Conservation (phyloP, 2,113 vertebrate species). For the Cyphomyrus plagiostoma region DNA sequence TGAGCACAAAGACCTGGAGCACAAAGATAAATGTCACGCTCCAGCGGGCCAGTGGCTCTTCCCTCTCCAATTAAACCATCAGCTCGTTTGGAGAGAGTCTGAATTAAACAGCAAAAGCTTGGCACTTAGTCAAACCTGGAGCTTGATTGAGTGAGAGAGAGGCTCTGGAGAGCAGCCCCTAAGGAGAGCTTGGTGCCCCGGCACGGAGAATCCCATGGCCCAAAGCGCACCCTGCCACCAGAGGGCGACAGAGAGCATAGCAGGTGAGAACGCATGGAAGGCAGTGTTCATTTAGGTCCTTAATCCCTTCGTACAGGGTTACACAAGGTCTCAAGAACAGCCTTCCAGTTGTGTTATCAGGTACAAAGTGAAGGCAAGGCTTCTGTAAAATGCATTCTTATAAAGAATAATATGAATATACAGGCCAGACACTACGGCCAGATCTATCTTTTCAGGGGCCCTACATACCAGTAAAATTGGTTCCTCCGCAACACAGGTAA, state of each 20-base stretch:
- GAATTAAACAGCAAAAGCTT: not conserved
- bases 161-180: not conserved
- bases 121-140: not conserved
- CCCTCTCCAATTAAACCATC: conserved; percentile 6
- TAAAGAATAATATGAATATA: not conserved
- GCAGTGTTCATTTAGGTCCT: not conserved
- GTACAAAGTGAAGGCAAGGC: not conserved
- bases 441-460: not conserved
- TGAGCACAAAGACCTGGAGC: not conserved
- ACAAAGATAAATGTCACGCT: conserved; percentile 12
- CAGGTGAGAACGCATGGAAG: not conserved
- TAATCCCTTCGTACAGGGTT: not conserved
- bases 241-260: not conserved
- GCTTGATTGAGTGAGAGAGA: not conserved
- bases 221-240: not conserved
- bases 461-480: not conserved
- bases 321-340: not conserved
- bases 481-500: not conserved
- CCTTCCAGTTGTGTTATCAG: not conserved
- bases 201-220: not conserved
- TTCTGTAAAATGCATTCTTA: not conserved
- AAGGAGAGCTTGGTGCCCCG: not conserved
- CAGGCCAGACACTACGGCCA: not conserved
- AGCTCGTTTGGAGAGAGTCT: not conserved
- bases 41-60: not conserved